Evolutionary conservation across 2,113 vertebrate genomes (phyloP).

Genomic region (Phalacrocorax brasilianus): DNA sequence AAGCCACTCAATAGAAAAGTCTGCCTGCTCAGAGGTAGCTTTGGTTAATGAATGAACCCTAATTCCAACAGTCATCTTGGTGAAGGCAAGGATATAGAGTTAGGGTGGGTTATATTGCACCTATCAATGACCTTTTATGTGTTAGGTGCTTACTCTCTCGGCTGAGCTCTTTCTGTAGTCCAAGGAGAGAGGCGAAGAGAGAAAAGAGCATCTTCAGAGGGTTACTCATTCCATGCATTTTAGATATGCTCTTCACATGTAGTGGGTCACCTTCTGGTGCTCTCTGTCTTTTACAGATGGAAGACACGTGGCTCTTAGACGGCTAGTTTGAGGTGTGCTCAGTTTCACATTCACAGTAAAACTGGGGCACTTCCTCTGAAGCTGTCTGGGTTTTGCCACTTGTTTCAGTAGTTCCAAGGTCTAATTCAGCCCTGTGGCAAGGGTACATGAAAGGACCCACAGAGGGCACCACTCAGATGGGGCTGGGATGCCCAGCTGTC

Average conservation of each 20-base stretch:
- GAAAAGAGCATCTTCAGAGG: neutral
- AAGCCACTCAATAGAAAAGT: neutral
- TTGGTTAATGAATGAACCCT: neutral
- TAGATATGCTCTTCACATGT: neutral
- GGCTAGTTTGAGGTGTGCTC: neutral
- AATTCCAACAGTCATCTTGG: neutral
- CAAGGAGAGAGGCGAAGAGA: neutral
- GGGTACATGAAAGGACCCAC: neutral
- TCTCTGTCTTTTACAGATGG: neutral
- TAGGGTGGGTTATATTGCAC: neutral
- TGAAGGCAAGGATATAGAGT: neutral
- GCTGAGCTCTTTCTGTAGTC: neutral
- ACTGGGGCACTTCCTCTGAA: neutral
- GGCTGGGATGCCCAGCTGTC: neutral
- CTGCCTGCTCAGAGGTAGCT: neutral
- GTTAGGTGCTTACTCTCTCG: neutral
- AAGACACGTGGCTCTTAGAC: neutral
- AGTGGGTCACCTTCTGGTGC: neutral
- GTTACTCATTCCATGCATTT: neutral
- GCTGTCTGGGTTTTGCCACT: neutral
- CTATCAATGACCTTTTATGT: neutral
- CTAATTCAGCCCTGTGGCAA: neutral
- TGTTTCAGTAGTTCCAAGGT: neutral
- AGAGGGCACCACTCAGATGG: rapidly evolving
- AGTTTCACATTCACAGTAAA: neutral